phyloP scores from a whole-genome alignment of 2,113 vertebrate species.

The Ageneiosus marmoratus region DNA sequence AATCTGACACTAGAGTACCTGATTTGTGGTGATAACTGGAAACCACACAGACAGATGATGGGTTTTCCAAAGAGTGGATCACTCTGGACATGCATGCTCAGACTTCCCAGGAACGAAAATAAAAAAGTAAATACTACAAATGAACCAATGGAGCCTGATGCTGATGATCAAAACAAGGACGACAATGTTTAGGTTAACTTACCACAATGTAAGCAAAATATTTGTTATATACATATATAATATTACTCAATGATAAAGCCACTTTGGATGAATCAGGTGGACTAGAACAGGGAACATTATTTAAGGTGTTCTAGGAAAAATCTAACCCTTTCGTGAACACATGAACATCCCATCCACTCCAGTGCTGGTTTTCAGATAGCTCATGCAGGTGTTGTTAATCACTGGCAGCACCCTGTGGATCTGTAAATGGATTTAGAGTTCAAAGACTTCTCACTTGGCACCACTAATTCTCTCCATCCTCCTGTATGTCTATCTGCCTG shows the following conservation, averaged over 20 bases:
- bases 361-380: conserved; percentile 59
- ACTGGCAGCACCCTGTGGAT: conserved; percentile 56
- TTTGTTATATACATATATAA: too few species aligned
- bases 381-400: conserved; percentile 73
- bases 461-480: conserved; percentile 59
- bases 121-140: conserved; percentile 39
- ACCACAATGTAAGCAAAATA: background rate
- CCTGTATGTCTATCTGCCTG: conserved; percentile 39
- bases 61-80: conserved; percentile 89
- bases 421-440: conserved; percentile 60
- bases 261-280: background rate
- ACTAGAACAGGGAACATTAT: background rate
- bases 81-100: conserved; percentile 88
- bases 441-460: conserved; percentile 66
- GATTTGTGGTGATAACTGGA: conserved; percentile 79
- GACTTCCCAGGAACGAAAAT: conserved; percentile 73
- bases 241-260: background rate
- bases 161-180: background rate
- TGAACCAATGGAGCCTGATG: conserved; percentile 27
- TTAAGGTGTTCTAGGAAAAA: background rate
- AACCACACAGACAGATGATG: conserved; percentile 79
- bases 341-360: conserved; percentile 20
- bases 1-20: conserved; percentile 84
- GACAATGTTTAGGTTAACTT: background rate
- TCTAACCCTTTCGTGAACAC: background rate